Conservation (phyloP, 92 coral and sea anemone species). For the Phenganax marumi region DNA sequence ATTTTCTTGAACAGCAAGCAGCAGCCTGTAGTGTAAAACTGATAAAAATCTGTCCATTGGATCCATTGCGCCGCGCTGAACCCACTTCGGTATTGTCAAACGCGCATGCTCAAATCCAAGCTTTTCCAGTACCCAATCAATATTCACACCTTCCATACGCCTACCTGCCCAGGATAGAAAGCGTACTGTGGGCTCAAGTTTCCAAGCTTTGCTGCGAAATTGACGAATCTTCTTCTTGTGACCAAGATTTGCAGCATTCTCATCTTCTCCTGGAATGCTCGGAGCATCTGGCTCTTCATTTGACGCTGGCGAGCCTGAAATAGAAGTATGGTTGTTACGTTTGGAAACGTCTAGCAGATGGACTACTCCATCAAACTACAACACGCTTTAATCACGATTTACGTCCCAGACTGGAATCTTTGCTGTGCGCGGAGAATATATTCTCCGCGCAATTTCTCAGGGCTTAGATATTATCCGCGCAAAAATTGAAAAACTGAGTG, state of each 20-base stretch:
- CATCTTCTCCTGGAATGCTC: conserved; percentile 68
- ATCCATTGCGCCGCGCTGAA: conserved; percentile 99
- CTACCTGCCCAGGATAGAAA: conserved; percentile 99
- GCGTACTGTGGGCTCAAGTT: conserved; percentile 92
- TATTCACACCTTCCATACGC: conserved; percentile 94
- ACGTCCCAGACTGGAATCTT: no score
- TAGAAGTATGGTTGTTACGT: no score
- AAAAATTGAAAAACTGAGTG: no score
- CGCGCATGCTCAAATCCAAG: conserved; percentile 96
- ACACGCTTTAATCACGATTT: no score
- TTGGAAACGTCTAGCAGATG: no score
- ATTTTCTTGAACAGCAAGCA: conserved; percentile 84
- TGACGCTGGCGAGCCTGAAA: conserved; percentile 68
- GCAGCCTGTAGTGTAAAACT: conserved; percentile 76
- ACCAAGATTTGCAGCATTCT: conserved; percentile 65
- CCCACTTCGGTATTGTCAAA: conserved; percentile 98
- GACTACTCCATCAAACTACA: no score
- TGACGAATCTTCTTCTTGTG: conserved; percentile 88
- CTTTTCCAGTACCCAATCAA: conserved; percentile 97
- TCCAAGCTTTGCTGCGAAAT: conserved; percentile 97
- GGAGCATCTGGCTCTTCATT: conserved; percentile 62
- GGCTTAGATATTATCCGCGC: no score
- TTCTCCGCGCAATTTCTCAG: no score
- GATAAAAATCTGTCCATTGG: conserved; percentile 94
- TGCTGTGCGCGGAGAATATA: no score